Conservation (phyloP, 2,113 vertebrate species). For the Ciconia boyciana region DNA sequence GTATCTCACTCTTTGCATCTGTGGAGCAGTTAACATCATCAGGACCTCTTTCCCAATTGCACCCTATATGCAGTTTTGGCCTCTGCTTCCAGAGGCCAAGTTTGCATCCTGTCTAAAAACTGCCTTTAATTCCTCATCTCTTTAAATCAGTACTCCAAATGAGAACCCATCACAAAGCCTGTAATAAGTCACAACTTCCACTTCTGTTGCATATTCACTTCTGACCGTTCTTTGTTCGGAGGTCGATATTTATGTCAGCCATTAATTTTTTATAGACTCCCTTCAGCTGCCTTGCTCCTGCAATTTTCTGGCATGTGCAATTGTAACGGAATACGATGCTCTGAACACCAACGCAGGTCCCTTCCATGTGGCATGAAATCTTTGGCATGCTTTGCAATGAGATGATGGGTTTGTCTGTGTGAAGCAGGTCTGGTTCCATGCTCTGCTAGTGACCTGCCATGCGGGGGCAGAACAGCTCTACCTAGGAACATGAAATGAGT, state of each 20-base stretch:
- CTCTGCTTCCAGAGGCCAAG: neutral
- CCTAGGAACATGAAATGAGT: neutral
- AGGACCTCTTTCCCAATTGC: neutral
- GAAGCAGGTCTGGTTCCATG: neutral
- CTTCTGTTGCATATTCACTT: neutral
- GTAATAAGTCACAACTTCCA: neutral
- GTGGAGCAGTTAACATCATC: neutral
- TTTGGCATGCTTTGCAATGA: neutral
- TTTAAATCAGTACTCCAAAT: neutral
- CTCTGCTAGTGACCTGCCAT: constrained; percentile 48
- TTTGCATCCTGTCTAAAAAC: neutral
- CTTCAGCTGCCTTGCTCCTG: neutral
- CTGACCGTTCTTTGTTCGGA: neutral
- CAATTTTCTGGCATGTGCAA: neutral
- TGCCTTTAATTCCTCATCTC: neutral
- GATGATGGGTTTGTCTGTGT: neutral
- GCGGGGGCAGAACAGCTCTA: constrained; percentile 59
- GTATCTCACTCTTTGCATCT: neutral
- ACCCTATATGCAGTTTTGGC: neutral
- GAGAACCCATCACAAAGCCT: neutral
- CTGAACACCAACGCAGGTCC: neutral
- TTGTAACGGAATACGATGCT: neutral
- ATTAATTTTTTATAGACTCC: neutral
- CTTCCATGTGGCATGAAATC: neutral
- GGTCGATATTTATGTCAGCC: neutral